These are phyloP conservation scores for Catharus bicknelli DNA, from an alignment of 2,113 vertebrate species.

Conservation along the genomic window DNA sequence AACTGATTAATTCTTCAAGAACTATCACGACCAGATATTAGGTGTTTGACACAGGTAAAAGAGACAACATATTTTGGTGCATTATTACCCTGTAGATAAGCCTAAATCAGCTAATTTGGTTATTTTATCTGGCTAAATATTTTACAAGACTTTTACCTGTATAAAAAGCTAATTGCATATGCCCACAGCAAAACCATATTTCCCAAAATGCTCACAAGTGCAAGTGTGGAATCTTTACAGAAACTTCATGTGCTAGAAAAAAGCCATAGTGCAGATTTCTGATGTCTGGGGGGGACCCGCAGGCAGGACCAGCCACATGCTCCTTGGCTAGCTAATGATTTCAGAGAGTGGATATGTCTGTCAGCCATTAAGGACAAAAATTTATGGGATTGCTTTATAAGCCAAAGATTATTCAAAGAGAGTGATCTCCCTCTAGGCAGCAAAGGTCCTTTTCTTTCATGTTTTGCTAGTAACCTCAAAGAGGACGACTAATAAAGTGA, in stretches of 20 bases:
- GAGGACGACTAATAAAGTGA: neutral
- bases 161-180: neutral
- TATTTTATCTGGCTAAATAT: neutral
- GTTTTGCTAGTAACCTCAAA: neutral
- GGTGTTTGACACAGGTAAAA: neutral
- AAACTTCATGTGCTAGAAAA: neutral
- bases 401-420: neutral
- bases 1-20: neutral
- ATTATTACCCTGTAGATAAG: neutral
- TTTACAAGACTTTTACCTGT: neutral
- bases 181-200: neutral
- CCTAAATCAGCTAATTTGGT: neutral
- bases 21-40: neutral
- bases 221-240: neutral
- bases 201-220: neutral
- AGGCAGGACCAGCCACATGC: neutral
- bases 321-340: neutral
- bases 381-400: neutral
- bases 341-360: neutral
- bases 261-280: neutral
- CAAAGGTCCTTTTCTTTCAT: neutral
- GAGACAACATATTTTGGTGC: neutral
- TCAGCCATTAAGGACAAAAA: neutral
- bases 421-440: neutral
- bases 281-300: neutral